Evolutionary conservation across 1,140 invertebrate species (phyloP), one percentile per base, ranked within the genome.

Genomic region (Ostrea edulis): DNA sequence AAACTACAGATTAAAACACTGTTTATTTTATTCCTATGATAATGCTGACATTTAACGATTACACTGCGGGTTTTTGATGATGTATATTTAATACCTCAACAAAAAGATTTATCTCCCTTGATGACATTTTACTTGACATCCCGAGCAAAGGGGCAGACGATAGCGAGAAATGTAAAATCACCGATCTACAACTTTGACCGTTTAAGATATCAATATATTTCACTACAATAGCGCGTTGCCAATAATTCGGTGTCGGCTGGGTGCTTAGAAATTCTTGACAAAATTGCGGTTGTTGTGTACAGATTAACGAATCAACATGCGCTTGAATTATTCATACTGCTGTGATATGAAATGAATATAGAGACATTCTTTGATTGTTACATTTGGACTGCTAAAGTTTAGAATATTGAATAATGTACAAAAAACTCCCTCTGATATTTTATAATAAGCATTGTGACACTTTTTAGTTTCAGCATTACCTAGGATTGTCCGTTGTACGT

Each of bases 111-210:
- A 20, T 29, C 29, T 25, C 29, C 29, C 29, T 29, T 35, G 68
- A 77, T 77, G 68, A 77, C 68, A 77, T 77, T 77, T 77, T 25
- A 77, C 22, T 25, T 35, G 68, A 77, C 68, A 77, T 35, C 68
- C 25, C 68, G 12, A 35, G 25, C 29, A 25, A 77, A 62, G 29
- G 68, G 25, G 25, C 25, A 77, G 25, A 77, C 25, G 68, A 77
- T 77, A 77, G 68, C 68, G 25, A 35, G 68, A 77, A 77, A 35
- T 77, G 25, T 25, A 77, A 77, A 77, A 77, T 14, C 25, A 35
- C 25, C 68, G 68, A 77, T 29, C 68, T 25, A 5, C 68, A 77
- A 77, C 68, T 77, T 29, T 77, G 68, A 77, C 68, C 68, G 25
- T 9, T 29, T 3, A 25, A 77, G 29, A 35, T 8, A 77, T 77